Conservation (phyloP, 1,140 invertebrate genomes). For the Trachymyrmex cornetzi region DNA sequence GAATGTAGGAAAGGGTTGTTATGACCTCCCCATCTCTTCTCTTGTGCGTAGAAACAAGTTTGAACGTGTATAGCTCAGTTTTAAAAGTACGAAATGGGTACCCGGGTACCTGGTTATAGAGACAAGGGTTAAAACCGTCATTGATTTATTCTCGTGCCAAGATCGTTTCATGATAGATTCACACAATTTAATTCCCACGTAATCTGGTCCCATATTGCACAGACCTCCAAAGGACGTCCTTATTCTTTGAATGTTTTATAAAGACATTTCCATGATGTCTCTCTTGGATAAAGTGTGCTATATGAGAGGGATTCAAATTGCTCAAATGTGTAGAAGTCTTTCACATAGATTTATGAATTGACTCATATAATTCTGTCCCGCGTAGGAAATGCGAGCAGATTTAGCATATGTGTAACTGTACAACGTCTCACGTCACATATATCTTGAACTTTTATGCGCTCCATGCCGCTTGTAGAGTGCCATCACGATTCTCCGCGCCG, state of each 20-base stretch:
- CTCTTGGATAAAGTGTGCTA: too few relatives aligned
- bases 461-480: conserved; percentile 34
- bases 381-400: not conserved
- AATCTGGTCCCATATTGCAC: not conserved
- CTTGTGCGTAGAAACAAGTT: too few relatives aligned
- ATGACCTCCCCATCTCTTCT: too few relatives aligned
- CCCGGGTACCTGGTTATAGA: too few relatives aligned
- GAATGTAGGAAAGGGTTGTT: too few relatives aligned
- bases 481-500: conserved; percentile 37
- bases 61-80: too few relatives aligned
- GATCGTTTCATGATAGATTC: not conserved
- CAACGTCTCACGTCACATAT: conserved; percentile 50
- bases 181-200: not conserved
- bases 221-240: too few relatives aligned
- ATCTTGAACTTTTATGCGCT: conserved; percentile 52
- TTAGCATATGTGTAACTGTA: conserved; percentile 46
- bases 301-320: too few relatives aligned
- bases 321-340: not conserved
- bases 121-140: conserved; percentile 2
- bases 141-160: not conserved
- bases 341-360: not conserved
- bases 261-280: too few relatives aligned
- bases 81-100: too few relatives aligned
- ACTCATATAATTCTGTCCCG: not conserved
- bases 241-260: too few relatives aligned